A percentile compares a stretch with the other conserved stretches of the same genome.
These are phyloP conservation scores for Patagioenas fasciata DNA, from an alignment of 2,113 vertebrate species.

Conservation along the genomic window DNA sequence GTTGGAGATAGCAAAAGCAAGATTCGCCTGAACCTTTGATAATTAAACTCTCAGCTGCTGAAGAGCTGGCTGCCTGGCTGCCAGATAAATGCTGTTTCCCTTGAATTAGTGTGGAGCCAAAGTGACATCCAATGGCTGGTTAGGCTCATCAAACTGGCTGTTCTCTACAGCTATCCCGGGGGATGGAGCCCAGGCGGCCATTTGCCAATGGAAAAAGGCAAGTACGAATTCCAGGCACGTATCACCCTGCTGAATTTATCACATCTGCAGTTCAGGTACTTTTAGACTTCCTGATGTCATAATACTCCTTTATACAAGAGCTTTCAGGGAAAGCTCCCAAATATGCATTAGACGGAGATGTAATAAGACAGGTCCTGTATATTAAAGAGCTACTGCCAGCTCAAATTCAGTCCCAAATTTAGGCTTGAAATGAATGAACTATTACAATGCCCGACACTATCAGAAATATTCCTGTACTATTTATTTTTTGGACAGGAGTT, in stretches of 20 bases:
- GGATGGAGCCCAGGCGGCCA: conserved; percentile 48
- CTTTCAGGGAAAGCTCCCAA: conserved; percentile 65
- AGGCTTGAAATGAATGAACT: conserved; percentile 53
- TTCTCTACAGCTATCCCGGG: conserved; percentile 48
- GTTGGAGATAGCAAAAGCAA: conserved; percentile 61
- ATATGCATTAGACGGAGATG: conserved; percentile 54
- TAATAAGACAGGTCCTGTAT: conserved; percentile 64
- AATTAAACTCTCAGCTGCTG: conserved; percentile 67
- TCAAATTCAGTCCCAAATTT: conserved; percentile 57
- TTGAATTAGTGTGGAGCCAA: conserved; percentile 69
- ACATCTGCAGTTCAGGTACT: conserved; percentile 69
- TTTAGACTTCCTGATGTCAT: conserved; percentile 68
- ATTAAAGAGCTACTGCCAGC: conserved; percentile 60
- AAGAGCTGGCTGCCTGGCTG: conserved; percentile 56
- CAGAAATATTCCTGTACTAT: conserved; percentile 43
- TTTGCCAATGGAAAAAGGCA: conserved; percentile 63
- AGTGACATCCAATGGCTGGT: conserved; percentile 72
- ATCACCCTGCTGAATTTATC: conserved; percentile 57
- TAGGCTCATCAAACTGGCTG: conserved; percentile 68
- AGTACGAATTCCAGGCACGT: conserved; percentile 44
- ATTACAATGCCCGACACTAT: conserved; percentile 55
- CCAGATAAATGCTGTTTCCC: conserved; percentile 68
- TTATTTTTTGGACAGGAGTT: conserved; percentile 39
- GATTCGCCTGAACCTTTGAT: conserved; percentile 62
- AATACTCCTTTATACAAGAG: conserved; percentile 65